These are phyloP conservation scores for Unio delphinus DNA, from an alignment of 2,888 invertebrate species.

Conservation along the genomic window DNA sequence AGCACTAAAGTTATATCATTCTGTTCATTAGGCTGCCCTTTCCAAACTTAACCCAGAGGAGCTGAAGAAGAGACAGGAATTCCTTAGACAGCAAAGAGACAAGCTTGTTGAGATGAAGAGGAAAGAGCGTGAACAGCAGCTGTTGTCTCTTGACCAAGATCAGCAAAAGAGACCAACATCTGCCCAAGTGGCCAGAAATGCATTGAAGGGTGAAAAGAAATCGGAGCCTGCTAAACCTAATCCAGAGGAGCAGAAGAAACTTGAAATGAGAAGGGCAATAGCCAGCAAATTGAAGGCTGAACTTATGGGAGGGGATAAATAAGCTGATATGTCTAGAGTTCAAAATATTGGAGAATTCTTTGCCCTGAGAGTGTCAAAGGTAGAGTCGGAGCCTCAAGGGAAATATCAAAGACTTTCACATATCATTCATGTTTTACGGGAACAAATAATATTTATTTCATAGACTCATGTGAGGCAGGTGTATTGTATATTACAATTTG, in stretches of 20 bases:
- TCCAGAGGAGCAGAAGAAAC: slow-evolving; percentile 74
- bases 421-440: too few relatives aligned
- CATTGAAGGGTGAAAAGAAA: slow-evolving; percentile 69
- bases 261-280: slow-evolving; percentile 86
- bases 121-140: slow-evolving; percentile 86
- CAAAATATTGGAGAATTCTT: too few relatives aligned
- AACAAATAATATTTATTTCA: too few relatives aligned
- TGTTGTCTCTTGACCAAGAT: slow-evolving; percentile 77
- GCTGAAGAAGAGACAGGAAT: slow-evolving; percentile 79
- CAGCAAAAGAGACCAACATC: slow-evolving; percentile 78
- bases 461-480: too few relatives aligned
- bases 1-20: not conserved
- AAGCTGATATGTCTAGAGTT: too few relatives aligned
- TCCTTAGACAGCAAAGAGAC: slow-evolving; percentile 90
- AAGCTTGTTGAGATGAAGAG: slow-evolving; percentile 91
- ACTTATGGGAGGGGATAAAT: slow-evolving; percentile 78
- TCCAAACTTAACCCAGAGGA: slow-evolving; percentile 64
- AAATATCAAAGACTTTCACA: too few relatives aligned
- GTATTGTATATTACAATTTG: too few relatives aligned
- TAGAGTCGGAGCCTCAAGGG: too few relatives aligned
- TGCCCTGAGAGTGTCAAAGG: too few relatives aligned
- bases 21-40: slow-evolving; percentile 51
- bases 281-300: slow-evolving; percentile 89
- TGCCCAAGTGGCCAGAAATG: slow-evolving; percentile 82
- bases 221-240: slow-evolving; percentile 20